Evolutionary conservation across 1,140 invertebrate genomes (phyloP).

Genomic region (Achatina immaculata): DNA sequence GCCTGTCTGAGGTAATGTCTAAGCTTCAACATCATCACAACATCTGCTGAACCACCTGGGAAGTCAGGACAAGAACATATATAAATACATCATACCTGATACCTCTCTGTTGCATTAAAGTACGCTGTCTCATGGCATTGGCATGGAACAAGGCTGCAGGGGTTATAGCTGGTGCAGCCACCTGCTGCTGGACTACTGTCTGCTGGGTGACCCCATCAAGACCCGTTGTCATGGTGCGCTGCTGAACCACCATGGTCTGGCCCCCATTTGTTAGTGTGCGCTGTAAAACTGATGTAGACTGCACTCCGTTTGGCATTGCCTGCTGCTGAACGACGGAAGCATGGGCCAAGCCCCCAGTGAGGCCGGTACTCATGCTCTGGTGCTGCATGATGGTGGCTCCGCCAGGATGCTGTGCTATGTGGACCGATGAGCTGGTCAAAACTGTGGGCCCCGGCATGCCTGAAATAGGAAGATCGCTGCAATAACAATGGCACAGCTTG

Average conservation of each 20-base stretch:
- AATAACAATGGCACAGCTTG: too few relatives aligned
- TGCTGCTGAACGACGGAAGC: conserved; percentile 29
- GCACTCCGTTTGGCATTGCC: conserved; percentile 22
- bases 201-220: conserved; percentile 25
- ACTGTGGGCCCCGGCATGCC: conserved; percentile 14
- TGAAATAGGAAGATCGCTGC: neutral
- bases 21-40: too few relatives aligned
- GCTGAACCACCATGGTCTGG: conserved; percentile 32
- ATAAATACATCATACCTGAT: conserved; percentile 6
- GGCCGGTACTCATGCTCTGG: conserved; percentile 23
- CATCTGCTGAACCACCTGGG: too few relatives aligned
- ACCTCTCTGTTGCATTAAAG: conserved; percentile 14
- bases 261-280: conserved; percentile 28
- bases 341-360: neutral
- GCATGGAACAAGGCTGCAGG: conserved; percentile 16
- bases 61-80: too few relatives aligned
- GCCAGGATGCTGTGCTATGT: conserved; percentile 18
- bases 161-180: neutral
- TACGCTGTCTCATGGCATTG: conserved; percentile 18
- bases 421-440: conserved; percentile 23
- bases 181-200: conserved; percentile 21
- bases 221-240: conserved; percentile 25
- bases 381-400: conserved; percentile 33
- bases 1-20: too few relatives aligned
- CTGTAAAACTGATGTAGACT: conserved; percentile 30